Evolutionary conservation across 2,888 invertebrate species (phyloP).

Genomic region (Dioctria rufipes): DNA sequence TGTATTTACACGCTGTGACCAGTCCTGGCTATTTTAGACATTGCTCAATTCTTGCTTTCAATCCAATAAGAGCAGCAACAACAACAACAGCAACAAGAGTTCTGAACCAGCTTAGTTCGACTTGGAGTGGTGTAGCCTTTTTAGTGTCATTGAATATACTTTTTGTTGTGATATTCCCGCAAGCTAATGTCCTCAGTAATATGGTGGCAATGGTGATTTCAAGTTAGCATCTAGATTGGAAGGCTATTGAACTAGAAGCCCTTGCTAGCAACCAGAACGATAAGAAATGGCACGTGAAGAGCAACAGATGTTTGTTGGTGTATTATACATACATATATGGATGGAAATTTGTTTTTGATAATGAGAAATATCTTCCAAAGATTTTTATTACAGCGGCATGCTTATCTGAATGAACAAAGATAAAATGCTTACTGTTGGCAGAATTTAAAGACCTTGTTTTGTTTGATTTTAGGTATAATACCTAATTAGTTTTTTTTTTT

Average conservation of each 20-base stretch:
- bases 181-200: slow-evolving; percentile 28
- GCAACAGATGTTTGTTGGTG: background rate
- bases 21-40: background rate
- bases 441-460: background rate
- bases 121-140: background rate
- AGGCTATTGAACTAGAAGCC: slow-evolving; percentile 37
- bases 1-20: background rate
- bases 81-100: background rate
- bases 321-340: too few relatives aligned
- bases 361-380: background rate
- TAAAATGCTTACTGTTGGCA: background rate
- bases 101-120: slow-evolving; percentile 22
- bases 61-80: too few relatives aligned
- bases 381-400: background rate
- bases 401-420: background rate
- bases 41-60: too few relatives aligned
- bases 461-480: background rate
- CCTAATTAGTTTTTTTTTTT: background rate
- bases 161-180: slow-evolving; percentile 42
- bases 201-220: slow-evolving; percentile 21
- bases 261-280: slow-evolving; percentile 7
- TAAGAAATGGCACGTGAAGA: background rate
- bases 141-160: slow-evolving; percentile 37
- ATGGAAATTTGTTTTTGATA: too few relatives aligned
- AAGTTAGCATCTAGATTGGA: background rate